Percentiles rank a stretch among this genome's conserved stretches.
These are phyloP conservation scores for Dicentrarchus labrax DNA, from an alignment of 2,113 vertebrate genomes.

Conservation along the genomic window DNA sequence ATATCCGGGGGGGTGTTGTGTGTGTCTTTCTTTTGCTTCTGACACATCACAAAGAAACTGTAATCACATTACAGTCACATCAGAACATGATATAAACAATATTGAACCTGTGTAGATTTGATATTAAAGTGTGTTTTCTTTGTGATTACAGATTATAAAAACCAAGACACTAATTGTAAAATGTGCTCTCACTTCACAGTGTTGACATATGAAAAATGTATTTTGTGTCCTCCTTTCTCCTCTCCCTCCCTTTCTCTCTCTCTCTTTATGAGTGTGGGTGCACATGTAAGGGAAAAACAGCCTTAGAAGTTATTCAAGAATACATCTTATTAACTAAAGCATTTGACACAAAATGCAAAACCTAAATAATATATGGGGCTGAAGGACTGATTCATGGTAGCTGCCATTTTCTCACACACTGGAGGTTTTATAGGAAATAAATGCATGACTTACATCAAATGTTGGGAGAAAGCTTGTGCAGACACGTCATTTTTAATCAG, in stretches of 20 bases:
- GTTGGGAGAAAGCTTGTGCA: too few species aligned
- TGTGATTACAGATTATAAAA: slow-evolving; percentile 5
- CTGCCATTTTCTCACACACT: background rate
- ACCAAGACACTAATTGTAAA: slow-evolving; percentile 9
- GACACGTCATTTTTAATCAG: slow-evolving; percentile 1
- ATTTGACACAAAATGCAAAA: background rate
- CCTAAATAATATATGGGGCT: background rate
- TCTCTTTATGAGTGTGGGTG: background rate
- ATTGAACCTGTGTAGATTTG: background rate
- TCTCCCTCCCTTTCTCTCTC: too few species aligned
- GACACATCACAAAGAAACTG: slow-evolving; percentile 12
- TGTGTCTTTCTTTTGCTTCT: slow-evolving; percentile 12
- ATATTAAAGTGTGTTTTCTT: background rate
- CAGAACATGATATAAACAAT: slow-evolving; percentile 13
- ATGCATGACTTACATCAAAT: background rate
- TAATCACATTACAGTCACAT: slow-evolving; percentile 30
- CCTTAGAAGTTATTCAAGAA: background rate
- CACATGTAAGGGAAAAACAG: background rate
- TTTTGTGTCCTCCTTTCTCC: slow-evolving; percentile 8
- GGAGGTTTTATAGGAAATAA: background rate
- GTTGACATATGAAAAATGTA: slow-evolving; percentile 28
- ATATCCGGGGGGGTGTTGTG: too few species aligned
- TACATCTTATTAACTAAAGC: background rate
- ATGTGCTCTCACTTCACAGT: background rate
- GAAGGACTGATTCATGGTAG: background rate